These are phyloP conservation scores for Trichoplusia ni DNA, from an alignment of 1,140 invertebrate species.

Conservation along the genomic window DNA sequence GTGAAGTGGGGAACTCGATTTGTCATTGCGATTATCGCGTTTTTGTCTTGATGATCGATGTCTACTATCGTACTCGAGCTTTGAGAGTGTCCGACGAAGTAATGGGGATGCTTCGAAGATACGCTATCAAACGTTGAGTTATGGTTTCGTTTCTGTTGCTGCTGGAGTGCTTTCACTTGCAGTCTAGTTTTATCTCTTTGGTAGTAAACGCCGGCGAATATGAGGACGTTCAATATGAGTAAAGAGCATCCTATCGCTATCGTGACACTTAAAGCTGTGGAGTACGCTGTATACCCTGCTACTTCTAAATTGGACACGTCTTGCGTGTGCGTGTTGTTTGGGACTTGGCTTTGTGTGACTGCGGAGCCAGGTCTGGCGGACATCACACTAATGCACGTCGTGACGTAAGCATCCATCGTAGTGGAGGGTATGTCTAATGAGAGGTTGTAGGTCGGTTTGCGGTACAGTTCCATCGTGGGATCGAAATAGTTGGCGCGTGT, in stretches of 20 bases:
- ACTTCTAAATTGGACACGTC: conserved; percentile 86
- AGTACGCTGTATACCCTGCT: conserved; percentile 89
- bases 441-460: conserved; percentile 81
- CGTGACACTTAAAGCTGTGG: conserved; percentile 93
- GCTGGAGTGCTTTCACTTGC: conserved; percentile 89
- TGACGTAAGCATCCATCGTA: conserved; percentile 83
- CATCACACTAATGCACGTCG: conserved; percentile 83
- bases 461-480: conserved; percentile 81
- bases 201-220: conserved; percentile 97
- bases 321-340: conserved; percentile 83
- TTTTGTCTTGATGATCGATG: conserved; percentile 88
- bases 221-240: conserved; percentile 94
- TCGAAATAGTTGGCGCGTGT: conserved; percentile 63
- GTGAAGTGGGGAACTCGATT: conserved; percentile 79
- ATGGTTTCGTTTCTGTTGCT: conserved; percentile 86
- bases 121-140: conserved; percentile 87
- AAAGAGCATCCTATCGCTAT: conserved; percentile 97
- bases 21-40: conserved; percentile 84
- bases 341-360: conserved; percentile 70
- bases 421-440: conserved; percentile 81
- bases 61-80: conserved; percentile 90
- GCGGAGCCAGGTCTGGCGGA: conserved; percentile 76
- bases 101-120: conserved; percentile 85
- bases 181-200: conserved; percentile 92
- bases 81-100: conserved; percentile 85